Base-by-base conservation (phyloP, 2,888 invertebrate species). In the Polymixis flavicincta region DNA sequence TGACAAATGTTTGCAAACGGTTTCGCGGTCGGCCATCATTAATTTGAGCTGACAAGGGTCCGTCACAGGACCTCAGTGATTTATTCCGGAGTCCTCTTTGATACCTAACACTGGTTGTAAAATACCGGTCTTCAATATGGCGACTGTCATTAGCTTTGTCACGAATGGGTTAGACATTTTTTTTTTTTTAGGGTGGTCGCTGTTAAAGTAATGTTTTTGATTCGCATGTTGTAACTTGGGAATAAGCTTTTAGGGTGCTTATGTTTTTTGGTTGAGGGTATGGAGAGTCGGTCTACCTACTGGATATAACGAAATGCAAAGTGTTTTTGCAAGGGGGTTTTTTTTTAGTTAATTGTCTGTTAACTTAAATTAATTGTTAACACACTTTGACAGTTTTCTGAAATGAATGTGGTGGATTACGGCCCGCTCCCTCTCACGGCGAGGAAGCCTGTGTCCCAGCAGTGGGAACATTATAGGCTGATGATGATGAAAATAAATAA, bases 1-100 rank as follows among this genome's bases (percentile, higher is more conserved):
- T 65, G 78, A 84, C 78, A 78, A 85, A 85, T 85, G 85, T 74
- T 84, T 64, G 65, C 32, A 71, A 65, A 48, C 73, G 59, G 57
- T 80, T 73, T 61, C 54, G 85, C 67, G 82, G 83, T 71, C 66
- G 52, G 80, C 85, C 71, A 89, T 90, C 90, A 89, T 90, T 90
- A 89, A 89, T 89, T 87, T 84, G 72, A 74, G 64, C 83, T 83
- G 90, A 90, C 90, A 87, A 84, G 84, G 88, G 88, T 88, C 82
- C 87, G 86, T 88, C 89, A 88, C 32, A 52, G 50, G 84, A 83
- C 83, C 78, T 71, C 80, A 80, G 87, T 90, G 90, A 90, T 90
- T 90, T 90, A 90, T 90, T 78, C 80, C 73, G 74, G 67, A 83
- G 78, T 85, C 67, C 73, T 80, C 84, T 88, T 85, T 88, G 88